Percentiles rank a stretch among this genome's conserved stretches.
These are phyloP conservation scores for Ochropleura plecta DNA, from an alignment of 2,888 invertebrate species.

Conservation along the genomic window DNA sequence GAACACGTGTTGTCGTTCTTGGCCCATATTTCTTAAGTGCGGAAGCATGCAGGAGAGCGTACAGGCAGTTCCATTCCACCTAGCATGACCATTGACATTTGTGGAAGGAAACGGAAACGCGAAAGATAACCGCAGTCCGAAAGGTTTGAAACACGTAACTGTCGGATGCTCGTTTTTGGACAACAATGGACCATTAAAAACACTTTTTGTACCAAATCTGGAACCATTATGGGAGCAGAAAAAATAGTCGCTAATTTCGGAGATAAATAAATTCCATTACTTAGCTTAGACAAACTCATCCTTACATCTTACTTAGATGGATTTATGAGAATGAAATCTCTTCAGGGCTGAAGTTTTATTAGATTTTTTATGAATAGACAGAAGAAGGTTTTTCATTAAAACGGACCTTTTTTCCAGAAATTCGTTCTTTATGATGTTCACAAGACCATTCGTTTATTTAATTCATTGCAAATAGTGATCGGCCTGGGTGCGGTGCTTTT, in stretches of 20 bases:
- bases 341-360: slow-evolving; percentile 12
- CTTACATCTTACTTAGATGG: not conserved
- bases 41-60: slow-evolving; percentile 73
- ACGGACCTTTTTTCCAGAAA: not conserved
- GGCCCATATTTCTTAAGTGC: slow-evolving; percentile 76
- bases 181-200: slow-evolving; percentile 66
- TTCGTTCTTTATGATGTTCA: not conserved
- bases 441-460: not conserved
- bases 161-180: slow-evolving; percentile 53
- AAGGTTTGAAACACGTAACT: slow-evolving; percentile 50
- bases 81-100: slow-evolving; percentile 43
- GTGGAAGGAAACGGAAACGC: slow-evolving; percentile 65
- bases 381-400: slow-evolving; percentile 8
- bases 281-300: not conserved
- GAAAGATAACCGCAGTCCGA: slow-evolving; percentile 60
- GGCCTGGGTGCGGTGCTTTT: not conserved
- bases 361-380: not conserved
- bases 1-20: slow-evolving; percentile 49
- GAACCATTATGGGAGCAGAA: slow-evolving; percentile 7
- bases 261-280: slow-evolving; percentile 2
- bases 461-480: not conserved
- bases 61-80: slow-evolving; percentile 24
- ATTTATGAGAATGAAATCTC: not conserved
- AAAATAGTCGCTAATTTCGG: not conserved
- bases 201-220: slow-evolving; percentile 41